Evolutionary conservation across 1,140 invertebrate genomes (phyloP).

Genomic region (Drosophila mauritiana): DNA sequence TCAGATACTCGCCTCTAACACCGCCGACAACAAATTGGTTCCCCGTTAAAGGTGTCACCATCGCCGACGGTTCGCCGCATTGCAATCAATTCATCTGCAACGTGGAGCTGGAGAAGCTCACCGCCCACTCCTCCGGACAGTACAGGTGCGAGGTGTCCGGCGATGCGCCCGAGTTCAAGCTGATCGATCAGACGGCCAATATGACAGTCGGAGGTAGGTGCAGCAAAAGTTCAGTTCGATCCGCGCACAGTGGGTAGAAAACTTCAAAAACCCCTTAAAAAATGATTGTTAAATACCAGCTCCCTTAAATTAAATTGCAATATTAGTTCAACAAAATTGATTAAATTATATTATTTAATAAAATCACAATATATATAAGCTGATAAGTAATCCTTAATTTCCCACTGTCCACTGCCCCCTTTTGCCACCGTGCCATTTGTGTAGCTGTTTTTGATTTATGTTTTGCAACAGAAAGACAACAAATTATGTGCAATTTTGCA

Average conservation of each 20-base stretch:
- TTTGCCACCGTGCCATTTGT: constrained; percentile 36
- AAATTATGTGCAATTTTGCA: constrained; percentile 83
- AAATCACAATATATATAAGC: too few relatives aligned
- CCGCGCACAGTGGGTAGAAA: not conserved
- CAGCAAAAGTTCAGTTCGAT: not conserved
- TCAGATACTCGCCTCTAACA: constrained; percentile 84
- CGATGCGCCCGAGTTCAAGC: constrained; percentile 88
- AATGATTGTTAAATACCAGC: too few relatives aligned
- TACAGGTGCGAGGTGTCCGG: constrained; percentile 89
- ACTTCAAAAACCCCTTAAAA: not conserved
- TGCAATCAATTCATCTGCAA: constrained; percentile 86
- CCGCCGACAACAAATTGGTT: constrained; percentile 84
- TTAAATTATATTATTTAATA: too few relatives aligned
- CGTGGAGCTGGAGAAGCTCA: constrained; percentile 86
- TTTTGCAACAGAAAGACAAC: constrained; percentile 71
- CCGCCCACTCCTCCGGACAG: constrained; percentile 85
- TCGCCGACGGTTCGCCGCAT: constrained; percentile 90
- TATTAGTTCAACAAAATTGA: too few relatives aligned
- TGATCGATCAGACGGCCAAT: constrained; percentile 87
- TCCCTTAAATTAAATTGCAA: too few relatives aligned
- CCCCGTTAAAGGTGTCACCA: constrained; percentile 88
- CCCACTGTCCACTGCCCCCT: not conserved
- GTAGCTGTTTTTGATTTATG: constrained; percentile 69
- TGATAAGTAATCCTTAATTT: not conserved
- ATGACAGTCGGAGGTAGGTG: constrained; percentile 87